Percentiles rank a stretch among this genome's conserved stretches.
These are phyloP conservation scores for Laticauda laticaudata DNA, from an alignment of 2,113 vertebrate species.

Conservation along the genomic window DNA sequence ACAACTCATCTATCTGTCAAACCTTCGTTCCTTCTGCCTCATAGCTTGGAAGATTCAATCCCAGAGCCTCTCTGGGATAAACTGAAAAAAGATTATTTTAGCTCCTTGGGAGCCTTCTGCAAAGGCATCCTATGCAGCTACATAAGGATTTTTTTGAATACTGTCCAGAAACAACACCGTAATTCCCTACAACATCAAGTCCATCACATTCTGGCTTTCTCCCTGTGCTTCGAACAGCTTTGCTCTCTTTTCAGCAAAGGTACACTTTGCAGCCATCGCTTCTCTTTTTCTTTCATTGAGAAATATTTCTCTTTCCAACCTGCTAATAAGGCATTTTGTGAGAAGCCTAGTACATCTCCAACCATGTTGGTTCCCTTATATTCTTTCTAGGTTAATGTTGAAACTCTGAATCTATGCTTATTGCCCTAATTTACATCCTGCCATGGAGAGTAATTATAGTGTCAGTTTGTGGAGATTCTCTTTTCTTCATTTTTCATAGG, in stretches of 20 bases:
- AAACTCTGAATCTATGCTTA: neutral
- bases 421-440: neutral
- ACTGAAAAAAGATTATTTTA: neutral
- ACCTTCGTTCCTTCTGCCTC: neutral
- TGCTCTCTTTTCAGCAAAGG: neutral
- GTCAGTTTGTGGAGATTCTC: neutral
- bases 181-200: neutral
- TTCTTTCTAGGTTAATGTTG: neutral
- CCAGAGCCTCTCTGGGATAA: neutral
- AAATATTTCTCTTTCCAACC: neutral
- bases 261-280: neutral
- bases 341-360: neutral
- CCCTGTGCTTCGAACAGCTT: neutral
- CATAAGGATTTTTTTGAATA: neutral
- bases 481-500: neutral
- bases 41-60: neutral
- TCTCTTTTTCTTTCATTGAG: neutral
- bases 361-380: neutral
- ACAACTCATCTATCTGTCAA: neutral
- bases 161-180: neutral
- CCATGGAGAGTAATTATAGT: neutral
- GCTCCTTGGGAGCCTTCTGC: neutral
- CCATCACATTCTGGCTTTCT: neutral
- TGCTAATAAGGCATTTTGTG: neutral
- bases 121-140: neutral